Conservation (phyloP, 2,113 vertebrate species). For the Acanthochromis polyacanthus region DNA sequence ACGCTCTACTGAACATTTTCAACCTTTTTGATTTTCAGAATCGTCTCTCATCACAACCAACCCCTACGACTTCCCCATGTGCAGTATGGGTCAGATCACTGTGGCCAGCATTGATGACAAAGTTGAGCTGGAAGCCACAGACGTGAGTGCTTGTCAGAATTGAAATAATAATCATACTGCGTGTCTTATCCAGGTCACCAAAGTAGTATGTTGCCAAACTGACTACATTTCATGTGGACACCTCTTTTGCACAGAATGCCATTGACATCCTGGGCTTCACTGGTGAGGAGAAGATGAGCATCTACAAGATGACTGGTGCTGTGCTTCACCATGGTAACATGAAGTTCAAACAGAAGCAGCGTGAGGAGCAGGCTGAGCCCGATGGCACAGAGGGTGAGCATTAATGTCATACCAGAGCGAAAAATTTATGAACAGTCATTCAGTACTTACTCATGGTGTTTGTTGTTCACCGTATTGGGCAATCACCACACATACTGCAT, state of each 20-base stretch:
- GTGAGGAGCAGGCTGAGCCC: conserved; percentile 89
- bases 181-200: background rate
- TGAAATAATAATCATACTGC: background rate
- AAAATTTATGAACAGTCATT: background rate
- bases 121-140: conserved; percentile 75
- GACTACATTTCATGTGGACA: background rate
- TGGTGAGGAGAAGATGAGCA: conserved; percentile 76
- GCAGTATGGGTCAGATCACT: conserved; percentile 73
- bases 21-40: conserved; percentile 26
- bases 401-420: background rate
- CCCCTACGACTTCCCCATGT: conserved; percentile 75
- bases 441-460: background rate
- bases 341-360: conserved; percentile 92
- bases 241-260: conserved; percentile 60
- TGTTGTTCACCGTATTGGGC: background rate
- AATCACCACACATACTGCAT: background rate
- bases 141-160: conserved; percentile 46
- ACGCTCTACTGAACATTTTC: background rate
- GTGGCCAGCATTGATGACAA: conserved; percentile 78
- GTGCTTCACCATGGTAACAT: conserved; percentile 83
- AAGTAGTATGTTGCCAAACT: background rate
- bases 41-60: conserved; percentile 70
- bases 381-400: conserved; percentile 81
- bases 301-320: conserved; percentile 81
- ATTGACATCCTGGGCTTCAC: conserved; percentile 82